Conservation (phyloP, 2,888 invertebrate genomes). For the Anticlea derivata region DNA sequence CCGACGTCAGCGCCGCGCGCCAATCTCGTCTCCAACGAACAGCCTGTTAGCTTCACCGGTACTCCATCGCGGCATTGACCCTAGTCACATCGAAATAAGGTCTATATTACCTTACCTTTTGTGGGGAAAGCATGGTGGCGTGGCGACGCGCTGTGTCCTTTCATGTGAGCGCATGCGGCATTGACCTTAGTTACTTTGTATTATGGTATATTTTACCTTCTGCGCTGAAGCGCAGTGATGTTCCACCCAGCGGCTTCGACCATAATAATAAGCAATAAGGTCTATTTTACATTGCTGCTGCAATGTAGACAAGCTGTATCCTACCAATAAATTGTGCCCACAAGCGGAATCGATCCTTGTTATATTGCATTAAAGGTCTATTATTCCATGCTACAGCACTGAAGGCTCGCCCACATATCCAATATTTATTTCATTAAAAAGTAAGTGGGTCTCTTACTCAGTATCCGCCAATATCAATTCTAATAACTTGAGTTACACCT, state of each 20-base stretch:
- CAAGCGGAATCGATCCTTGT: not conserved
- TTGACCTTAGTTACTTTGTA: not conserved
- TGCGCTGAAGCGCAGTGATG: too few relatives aligned
- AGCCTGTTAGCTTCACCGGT: slow-evolving; percentile 90
- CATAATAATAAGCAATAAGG: too few relatives aligned
- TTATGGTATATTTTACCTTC: slow-evolving; percentile 1
- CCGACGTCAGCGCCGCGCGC: slow-evolving; percentile 86
- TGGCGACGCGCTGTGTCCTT: too few relatives aligned
- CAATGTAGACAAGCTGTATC: too few relatives aligned
- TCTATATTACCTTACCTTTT: slow-evolving; percentile 4
- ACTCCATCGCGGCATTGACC: slow-evolving; percentile 79
- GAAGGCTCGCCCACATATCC: too few relatives aligned
- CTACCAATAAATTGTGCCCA: too few relatives aligned
- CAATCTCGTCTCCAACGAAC: slow-evolving; percentile 91
- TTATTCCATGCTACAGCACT: slow-evolving; percentile 7
- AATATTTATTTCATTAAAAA: too few relatives aligned
- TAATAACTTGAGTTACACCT: not conserved
- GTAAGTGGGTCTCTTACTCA: too few relatives aligned
- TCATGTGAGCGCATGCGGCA: too few relatives aligned
- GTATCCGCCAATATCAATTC: too few relatives aligned
- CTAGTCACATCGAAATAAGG: slow-evolving; percentile 27
- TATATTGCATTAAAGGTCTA: not conserved
- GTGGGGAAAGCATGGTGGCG: too few relatives aligned
- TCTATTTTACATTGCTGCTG: slow-evolving; percentile 6
- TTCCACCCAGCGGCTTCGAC: too few relatives aligned